Conservation (phyloP, 1,140 invertebrate species). For the Rhyzopertha dominica region DNA sequence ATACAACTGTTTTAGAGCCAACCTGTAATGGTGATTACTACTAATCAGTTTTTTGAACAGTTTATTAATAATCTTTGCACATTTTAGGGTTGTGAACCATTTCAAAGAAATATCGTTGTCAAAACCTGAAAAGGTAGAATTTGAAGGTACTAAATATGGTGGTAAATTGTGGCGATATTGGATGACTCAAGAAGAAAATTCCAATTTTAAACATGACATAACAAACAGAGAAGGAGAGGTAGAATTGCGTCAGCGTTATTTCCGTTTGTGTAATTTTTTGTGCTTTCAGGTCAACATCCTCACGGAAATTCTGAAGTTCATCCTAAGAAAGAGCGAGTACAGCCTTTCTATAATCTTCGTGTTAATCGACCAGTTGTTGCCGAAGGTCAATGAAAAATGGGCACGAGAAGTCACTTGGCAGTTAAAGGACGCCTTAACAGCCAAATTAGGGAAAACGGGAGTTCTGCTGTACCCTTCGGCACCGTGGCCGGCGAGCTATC, state of each 20-base stretch:
- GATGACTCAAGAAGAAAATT: slow-evolving; percentile 61
- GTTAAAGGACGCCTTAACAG: slow-evolving; percentile 56
- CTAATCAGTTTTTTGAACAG: slow-evolving; percentile 4
- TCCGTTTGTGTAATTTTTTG: neutral
- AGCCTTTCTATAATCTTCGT: slow-evolving; percentile 64
- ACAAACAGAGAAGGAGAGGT: slow-evolving; percentile 54
- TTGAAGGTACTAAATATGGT: slow-evolving; percentile 58
- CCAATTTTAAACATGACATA: slow-evolving; percentile 58
- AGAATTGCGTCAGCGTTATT: neutral
- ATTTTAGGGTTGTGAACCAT: slow-evolving; percentile 29
- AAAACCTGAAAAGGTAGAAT: slow-evolving; percentile 45
- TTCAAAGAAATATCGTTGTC: slow-evolving; percentile 24
- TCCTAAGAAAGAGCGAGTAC: slow-evolving; percentile 54
- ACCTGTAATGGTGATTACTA: slow-evolving; percentile 3
- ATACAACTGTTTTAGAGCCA: too few relatives aligned
- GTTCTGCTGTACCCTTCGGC: slow-evolving; percentile 82
- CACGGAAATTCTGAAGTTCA: slow-evolving; percentile 54
- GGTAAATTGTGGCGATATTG: slow-evolving; percentile 66
- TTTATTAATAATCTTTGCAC: slow-evolving; percentile 21
- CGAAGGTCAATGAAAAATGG: slow-evolving; percentile 57
- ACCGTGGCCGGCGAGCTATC: slow-evolving; percentile 78
- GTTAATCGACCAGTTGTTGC: slow-evolving; percentile 59
- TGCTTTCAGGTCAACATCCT: slow-evolving; percentile 45
- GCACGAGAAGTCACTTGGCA: slow-evolving; percentile 55
- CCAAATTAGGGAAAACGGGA: slow-evolving; percentile 69